phyloP scores from a whole-genome alignment of 2,888 invertebrate species.

The Machimus atricapillus region DNA sequence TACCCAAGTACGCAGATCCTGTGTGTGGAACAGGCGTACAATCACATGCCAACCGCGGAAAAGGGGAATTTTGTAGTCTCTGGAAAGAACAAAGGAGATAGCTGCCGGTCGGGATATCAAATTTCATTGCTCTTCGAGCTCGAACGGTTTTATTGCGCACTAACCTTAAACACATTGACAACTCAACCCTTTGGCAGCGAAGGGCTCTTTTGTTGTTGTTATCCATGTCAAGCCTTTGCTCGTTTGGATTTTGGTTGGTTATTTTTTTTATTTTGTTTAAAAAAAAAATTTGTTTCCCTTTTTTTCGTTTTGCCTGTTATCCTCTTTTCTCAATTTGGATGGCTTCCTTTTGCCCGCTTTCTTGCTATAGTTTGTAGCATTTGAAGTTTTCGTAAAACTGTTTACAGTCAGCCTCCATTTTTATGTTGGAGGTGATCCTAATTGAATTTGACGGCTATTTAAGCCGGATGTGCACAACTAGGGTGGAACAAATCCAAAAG shows the following conservation, averaged over 20 bases:
- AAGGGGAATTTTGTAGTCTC: constrained; percentile 31
- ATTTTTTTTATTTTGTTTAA: not conserved
- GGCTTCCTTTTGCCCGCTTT: constrained; percentile 20
- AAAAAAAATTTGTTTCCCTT: not conserved
- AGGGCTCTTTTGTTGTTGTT: constrained; percentile 33
- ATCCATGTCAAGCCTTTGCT: constrained; percentile 4
- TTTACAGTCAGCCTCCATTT: constrained; percentile 19
- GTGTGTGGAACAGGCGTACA: not conserved
- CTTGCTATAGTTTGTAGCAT: not conserved
- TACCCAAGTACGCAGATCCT: not conserved
- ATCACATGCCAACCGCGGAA: constrained; percentile 37
- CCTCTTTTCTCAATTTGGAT: not conserved
- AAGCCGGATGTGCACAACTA: constrained; percentile 13
- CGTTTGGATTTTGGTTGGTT: not conserved
- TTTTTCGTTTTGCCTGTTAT: not conserved
- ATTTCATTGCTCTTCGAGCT: constrained; percentile 38
- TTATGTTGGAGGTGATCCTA: not conserved
- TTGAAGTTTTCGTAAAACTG: constrained; percentile 3
- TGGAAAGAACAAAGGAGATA: constrained; percentile 34
- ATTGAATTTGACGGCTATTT: not conserved
- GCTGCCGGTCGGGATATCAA: constrained; percentile 36
- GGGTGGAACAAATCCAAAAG: not conserved
- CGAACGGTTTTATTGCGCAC: constrained; percentile 48
- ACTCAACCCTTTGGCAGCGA: constrained; percentile 42
- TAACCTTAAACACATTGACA: constrained; percentile 50